Conservation (phyloP, 2,113 vertebrate genomes). For the Herpailurus yagouaroundi region DNA sequence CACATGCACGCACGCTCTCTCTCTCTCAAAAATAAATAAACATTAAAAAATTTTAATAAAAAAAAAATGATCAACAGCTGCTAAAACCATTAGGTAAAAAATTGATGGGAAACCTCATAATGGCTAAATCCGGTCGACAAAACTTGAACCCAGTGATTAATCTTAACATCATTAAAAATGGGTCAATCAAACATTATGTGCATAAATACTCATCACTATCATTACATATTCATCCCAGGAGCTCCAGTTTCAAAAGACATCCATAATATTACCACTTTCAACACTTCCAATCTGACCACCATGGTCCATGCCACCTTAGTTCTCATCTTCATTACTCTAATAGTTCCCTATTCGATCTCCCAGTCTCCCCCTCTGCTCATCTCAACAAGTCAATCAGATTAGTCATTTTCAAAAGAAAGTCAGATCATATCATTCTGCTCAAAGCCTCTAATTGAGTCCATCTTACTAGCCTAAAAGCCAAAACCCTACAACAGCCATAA, state of each 20-base stretch:
- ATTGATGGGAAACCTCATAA: neutral
- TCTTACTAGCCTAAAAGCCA: neutral
- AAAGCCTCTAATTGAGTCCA: neutral
- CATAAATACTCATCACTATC: neutral
- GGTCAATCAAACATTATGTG: neutral
- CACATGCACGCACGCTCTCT: too few species aligned
- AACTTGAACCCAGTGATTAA: conserved; percentile 15
- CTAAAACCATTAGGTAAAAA: neutral
- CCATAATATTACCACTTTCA: neutral
- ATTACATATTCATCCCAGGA: neutral
- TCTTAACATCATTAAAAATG: conserved; percentile 17
- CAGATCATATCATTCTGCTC: neutral
- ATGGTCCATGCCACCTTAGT: neutral
- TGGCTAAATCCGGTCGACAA: neutral
- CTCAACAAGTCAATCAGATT: neutral
- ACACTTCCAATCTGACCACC: neutral
- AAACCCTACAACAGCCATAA: neutral
- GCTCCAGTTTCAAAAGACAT: conserved; percentile 19
- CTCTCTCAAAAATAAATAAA: too few species aligned
- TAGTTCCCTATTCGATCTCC: neutral
- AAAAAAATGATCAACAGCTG: neutral
- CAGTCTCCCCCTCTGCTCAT: neutral
- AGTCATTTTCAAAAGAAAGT: conserved; percentile 50
- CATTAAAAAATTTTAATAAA: too few species aligned
- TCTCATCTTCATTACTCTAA: neutral